phyloP scores from a whole-genome alignment of 2,797 vertebrate species.

The Cheirogaleus major region DNA sequence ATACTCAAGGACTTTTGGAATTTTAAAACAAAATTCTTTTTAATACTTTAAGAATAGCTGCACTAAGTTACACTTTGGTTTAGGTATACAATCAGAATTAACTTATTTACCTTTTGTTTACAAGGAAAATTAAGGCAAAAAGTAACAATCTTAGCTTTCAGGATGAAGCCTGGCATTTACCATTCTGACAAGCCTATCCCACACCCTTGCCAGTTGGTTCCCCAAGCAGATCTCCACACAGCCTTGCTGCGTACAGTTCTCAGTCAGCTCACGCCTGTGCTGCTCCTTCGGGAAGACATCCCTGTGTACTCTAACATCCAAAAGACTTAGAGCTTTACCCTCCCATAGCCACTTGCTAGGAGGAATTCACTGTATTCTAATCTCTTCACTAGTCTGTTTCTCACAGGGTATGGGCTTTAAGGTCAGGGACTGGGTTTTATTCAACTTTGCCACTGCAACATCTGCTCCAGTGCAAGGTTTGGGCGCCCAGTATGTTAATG shows the following conservation, averaged over 20 bases:
- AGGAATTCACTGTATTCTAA: neutral
- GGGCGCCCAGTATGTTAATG: neutral
- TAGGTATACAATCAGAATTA: neutral
- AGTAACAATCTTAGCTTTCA: neutral
- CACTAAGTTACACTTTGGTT: constrained; percentile 1
- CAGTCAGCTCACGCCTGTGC: accelerated
- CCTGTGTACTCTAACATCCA: neutral
- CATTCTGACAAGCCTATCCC: neutral
- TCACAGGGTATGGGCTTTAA: neutral
- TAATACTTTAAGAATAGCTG: neutral
- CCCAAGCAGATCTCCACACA: neutral
- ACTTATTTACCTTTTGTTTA: neutral
- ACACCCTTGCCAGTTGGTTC: too few species aligned
- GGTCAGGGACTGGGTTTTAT: neutral
- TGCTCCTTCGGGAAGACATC: neutral
- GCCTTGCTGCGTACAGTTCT: neutral
- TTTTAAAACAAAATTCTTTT: neutral
- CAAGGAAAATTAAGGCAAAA: constrained; percentile 18
- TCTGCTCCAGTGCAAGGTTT: neutral
- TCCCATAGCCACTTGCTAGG: neutral
- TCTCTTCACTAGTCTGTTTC: neutral
- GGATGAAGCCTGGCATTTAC: neutral
- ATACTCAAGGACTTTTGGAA: neutral
- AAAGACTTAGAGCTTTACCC: neutral
- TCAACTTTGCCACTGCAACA: neutral